Evolutionary conservation across 2,888 invertebrate species (phyloP).

Genomic region (Rhynchonema sp.): DNA sequence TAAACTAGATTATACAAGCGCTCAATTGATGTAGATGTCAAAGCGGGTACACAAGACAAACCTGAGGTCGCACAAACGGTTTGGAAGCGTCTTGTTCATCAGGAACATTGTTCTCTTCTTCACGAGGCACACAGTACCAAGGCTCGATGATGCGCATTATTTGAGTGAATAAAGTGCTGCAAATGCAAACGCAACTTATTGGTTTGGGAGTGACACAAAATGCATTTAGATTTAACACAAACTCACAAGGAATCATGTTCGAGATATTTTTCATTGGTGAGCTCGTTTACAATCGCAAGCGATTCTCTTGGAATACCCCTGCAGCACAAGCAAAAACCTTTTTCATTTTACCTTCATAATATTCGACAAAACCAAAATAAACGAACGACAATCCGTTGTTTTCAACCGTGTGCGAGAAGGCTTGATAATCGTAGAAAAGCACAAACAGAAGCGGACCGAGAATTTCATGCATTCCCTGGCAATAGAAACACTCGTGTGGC

Average conservation of each 20-base stretch:
- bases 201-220: not conserved
- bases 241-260: constrained; percentile 62
- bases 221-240: not conserved
- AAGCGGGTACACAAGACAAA: too few relatives aligned
- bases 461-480: constrained; percentile 63
- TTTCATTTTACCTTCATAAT: not conserved
- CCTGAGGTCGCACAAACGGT: not conserved
- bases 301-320: not conserved
- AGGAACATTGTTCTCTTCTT: not conserved
- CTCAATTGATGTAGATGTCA: too few relatives aligned
- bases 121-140: constrained; percentile 26
- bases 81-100: not conserved
- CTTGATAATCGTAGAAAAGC: constrained; percentile 51
- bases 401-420: constrained; percentile 43
- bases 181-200: not conserved
- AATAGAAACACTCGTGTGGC: constrained; percentile 1
- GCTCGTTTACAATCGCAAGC: constrained; percentile 38
- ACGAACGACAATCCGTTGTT: constrained; percentile 31
- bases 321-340: too few relatives aligned
- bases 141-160: constrained; percentile 35
- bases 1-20: too few relatives aligned
- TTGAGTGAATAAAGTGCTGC: constrained; percentile 32
- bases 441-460: constrained; percentile 59
- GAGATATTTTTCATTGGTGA: constrained; percentile 47
- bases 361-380: not conserved